phyloP scores from a whole-genome alignment of 2,888 invertebrate species.

The Antheraea yamamai region DNA sequence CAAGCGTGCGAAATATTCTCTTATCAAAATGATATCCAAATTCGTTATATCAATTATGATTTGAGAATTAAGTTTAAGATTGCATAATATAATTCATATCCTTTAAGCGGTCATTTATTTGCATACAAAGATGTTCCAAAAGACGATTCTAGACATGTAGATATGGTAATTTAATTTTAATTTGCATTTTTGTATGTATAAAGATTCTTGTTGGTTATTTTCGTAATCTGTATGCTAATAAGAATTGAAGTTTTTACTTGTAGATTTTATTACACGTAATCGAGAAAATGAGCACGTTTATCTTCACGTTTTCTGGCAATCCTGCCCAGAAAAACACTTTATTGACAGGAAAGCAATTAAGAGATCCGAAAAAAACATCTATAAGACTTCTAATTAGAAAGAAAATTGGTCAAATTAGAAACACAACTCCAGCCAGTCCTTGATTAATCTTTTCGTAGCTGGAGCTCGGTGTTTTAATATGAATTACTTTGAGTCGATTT shows the following conservation, averaged over 20 bases:
- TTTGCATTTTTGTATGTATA: background rate
- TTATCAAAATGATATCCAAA: background rate
- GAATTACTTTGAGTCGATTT: conserved; percentile 21
- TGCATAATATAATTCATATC: background rate
- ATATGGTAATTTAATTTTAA: background rate
- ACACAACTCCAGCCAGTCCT: conserved; percentile 36
- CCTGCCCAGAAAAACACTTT: background rate
- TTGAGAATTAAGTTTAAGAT: no score
- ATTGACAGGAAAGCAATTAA: no score
- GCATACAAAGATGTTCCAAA: background rate
- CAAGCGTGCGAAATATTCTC: background rate
- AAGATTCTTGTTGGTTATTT: background rate
- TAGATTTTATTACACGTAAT: background rate
- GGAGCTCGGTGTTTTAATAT: conserved; percentile 30
- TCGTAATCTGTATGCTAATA: background rate
- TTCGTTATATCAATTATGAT: background rate
- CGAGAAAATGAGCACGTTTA: background rate
- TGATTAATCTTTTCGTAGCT: conserved; percentile 37
- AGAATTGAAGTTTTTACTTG: background rate
- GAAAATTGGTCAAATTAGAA: conserved; percentile 46
- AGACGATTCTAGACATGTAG: background rate
- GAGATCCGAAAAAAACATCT: conserved; percentile 16
- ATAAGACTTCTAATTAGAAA: conserved; percentile 46
- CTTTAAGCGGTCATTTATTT: background rate
- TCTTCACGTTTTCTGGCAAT: background rate